Evolutionary conservation across 2,113 vertebrate genomes (phyloP), one percentile per base, ranked within the genome.

Genomic region (Sebastes fasciatus): DNA sequence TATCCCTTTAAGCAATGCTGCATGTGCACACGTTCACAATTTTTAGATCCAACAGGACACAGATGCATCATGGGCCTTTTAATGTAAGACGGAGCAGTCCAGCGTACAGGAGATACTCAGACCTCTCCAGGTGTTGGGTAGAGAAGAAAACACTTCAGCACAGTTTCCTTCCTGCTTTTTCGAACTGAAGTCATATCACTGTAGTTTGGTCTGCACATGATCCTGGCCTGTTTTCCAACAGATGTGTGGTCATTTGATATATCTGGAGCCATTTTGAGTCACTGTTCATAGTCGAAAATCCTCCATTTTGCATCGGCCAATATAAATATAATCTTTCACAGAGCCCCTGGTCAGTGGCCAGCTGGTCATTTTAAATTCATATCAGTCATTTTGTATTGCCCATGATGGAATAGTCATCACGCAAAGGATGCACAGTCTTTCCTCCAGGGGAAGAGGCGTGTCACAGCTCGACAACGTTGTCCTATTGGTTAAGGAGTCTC

Each of bases 361-460:
- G 73, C n/a, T 34, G 71, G 80, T 87, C 73, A n/a, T 75, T 75
- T 82, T 62, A 42, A 57, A 83, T 83, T 79, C 81, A 62, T 11
- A 57, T 77, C n/a, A 46, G 69, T 89, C 77, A 10, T 76, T 81
- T 80, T 40, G 60, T 85, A 83, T 90, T 77, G 74, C 85, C 79
- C 66, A 11, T 67, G 60, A 77, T 85, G 62, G 26, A 82, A 52
- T 21, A 55, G 87, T 91, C 88, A 45, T 79, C 60, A 68, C n/a
- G 34, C 51, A 60, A 65, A 79, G 58, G 67, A 79, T 6, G 43
- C 80, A 64, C 68, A 81, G 76, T 79, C 79, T 48, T 63, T 86
- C 43, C 86, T 80, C 49, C 40, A 17, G 62, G 73, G 74, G 68
- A 14, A 81, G 86, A 69, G 58, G 70, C 1, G 34, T 11, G 0